phyloP scores from a whole-genome alignment of 2,888 invertebrate species.

The Tridacna gigas region DNA sequence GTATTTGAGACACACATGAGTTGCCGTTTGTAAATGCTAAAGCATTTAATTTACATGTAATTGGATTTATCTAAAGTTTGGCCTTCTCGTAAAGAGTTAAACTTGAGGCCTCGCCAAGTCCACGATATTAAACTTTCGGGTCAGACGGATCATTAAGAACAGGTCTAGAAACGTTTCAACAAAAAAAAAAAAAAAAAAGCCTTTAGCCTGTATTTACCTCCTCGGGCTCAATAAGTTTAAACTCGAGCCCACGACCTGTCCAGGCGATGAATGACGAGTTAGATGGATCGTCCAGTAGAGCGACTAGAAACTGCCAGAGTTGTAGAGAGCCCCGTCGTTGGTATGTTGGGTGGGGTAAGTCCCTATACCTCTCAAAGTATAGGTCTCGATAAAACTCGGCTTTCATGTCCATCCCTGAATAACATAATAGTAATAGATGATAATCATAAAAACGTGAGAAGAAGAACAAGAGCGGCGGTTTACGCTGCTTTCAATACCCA shows the following conservation, averaged over 20 bases:
- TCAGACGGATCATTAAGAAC: no score
- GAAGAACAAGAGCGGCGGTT: no score
- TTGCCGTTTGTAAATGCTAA: no score
- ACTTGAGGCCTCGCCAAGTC: no score
- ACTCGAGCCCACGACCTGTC: slow-evolving; percentile 98
- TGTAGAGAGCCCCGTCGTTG: slow-evolving; percentile 86
- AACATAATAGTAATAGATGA: background rate
- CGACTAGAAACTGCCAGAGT: slow-evolving; percentile 97
- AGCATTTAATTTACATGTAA: no score
- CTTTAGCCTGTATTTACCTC: slow-evolving; percentile 87
- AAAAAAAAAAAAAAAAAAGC: no score
- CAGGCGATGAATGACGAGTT: slow-evolving; percentile 90
- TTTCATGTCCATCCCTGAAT: slow-evolving; percentile 78
- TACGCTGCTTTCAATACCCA: no score
- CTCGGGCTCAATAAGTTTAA: slow-evolving; percentile 97
- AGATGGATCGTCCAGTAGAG: slow-evolving; percentile 87
- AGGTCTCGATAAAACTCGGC: slow-evolving; percentile 79
- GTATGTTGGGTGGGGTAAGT: slow-evolving; percentile 80
- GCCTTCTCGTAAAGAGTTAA: no score
- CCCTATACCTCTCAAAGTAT: slow-evolving; percentile 79
- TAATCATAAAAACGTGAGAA: background rate
- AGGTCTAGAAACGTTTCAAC: no score
- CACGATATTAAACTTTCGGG: no score
- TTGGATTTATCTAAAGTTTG: no score
- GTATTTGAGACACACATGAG: no score